Evolutionary conservation across 2,113 vertebrate genomes (phyloP), one percentile per base, ranked within the genome.

Genomic region (Diadophis punctatus): DNA sequence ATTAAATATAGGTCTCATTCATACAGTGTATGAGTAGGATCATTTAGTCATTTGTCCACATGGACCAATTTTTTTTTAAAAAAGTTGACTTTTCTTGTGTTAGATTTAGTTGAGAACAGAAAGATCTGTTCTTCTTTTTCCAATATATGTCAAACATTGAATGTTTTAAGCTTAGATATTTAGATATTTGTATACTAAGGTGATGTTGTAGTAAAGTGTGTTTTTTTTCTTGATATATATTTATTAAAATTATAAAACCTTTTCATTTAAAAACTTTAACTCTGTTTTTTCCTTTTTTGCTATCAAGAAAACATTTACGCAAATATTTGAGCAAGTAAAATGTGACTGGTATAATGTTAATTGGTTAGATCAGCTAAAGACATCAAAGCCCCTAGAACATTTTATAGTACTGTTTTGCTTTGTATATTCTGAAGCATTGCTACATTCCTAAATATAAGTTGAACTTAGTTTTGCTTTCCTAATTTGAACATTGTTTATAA

Each of bases 1-100:
- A 97, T 97, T 97, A 97, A 97, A 97, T 97, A 97, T 97, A 97
- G 97, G 96, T 97, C 98, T 98, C 97, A 97, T 97, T 98, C 98
- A 98, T 98, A 98, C 98, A 98, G 97, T 98, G 97, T 98, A 98
- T 98, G 97, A 97, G 97, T 97, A 95, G 97, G 97, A 97, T 97
- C 98, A 90, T 96, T 96, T 96, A 97, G 96, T 97, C 96, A 94
- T 95, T 97, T 97, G 97, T 98, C 97, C 97, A 96, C 96, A 97
- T 96, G 97, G 98, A 98, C 98, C 97, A 96, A 95, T 97, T 97
- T 97, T 97, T 97, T 88, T 97, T 97, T 97, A 87, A 27, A 93
- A 96, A 94, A 94, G 0, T 9, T 52, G 90, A 90, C 94, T 97
- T 97, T 97, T 97, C 96, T 97, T 97, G 96, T 97, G 97, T 97